Conservation (phyloP, 2,797 vertebrate species). For the Platyrinchus mystaceus region DNA sequence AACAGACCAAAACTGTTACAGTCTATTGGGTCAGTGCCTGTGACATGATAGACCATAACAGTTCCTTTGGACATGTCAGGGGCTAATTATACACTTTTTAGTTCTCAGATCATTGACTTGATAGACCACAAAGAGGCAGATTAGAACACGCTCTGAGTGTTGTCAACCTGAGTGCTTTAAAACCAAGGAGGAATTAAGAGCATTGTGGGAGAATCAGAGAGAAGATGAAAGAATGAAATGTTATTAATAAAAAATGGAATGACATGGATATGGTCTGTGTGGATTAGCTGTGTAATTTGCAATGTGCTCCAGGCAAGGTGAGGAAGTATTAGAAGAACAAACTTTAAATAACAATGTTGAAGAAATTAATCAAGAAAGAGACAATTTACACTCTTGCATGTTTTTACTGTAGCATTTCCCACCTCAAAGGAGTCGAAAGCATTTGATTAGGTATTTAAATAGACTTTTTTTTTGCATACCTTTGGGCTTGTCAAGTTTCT, state of each 20-base stretch:
- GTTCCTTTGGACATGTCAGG: conserved; percentile 63
- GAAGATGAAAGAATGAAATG: background rate
- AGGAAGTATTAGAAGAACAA: background rate
- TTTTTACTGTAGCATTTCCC: background rate
- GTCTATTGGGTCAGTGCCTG: conserved; percentile 41
- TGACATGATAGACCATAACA: conserved; percentile 48
- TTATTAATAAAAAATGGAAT: background rate
- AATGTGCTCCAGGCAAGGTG: background rate
- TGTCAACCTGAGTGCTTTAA: background rate
- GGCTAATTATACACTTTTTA: conserved; percentile 57
- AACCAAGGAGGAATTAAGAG: background rate
- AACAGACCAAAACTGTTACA: conserved; percentile 57
- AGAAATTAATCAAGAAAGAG: background rate
- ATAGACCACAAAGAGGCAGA: conserved; percentile 59
- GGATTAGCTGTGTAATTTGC: background rate
- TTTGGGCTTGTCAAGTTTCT: background rate
- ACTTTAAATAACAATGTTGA: background rate
- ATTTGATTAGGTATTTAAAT: background rate
- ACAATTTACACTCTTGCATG: background rate
- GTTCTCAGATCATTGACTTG: conserved; percentile 63
- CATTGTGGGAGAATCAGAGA: background rate
- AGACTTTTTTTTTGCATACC: background rate
- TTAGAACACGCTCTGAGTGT: background rate
- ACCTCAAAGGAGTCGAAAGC: background rate
- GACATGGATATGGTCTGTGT: background rate